Conservation (phyloP, 2,888 invertebrate genomes). For the Apantesis nais region DNA sequence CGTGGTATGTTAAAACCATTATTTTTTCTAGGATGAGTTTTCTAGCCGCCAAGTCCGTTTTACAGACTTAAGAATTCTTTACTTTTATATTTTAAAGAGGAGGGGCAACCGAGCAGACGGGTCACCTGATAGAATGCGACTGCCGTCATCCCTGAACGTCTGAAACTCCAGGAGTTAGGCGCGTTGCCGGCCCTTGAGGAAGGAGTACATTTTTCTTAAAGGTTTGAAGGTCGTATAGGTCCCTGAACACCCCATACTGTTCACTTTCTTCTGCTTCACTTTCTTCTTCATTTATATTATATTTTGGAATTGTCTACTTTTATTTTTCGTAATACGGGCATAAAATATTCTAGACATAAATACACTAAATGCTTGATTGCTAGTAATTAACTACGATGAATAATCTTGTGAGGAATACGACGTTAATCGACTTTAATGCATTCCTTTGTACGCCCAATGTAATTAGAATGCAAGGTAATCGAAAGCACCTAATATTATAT, state of each 20-base stretch:
- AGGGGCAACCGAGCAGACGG: no score
- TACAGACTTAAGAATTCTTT: background rate
- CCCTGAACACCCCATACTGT: no score
- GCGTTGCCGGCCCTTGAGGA: no score
- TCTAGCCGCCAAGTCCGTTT: slow-evolving; percentile 1
- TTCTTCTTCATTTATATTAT: background rate
- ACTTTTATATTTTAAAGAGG: no score
- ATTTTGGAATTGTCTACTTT: no score
- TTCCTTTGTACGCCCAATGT: background rate
- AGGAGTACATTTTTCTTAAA: no score
- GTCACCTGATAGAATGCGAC: no score
- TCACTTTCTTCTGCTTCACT: no score
- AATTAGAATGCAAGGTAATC: background rate
- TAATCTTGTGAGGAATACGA: slow-evolving; percentile 2
- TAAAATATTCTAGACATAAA: background rate
- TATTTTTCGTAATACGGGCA: background rate
- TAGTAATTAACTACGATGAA: background rate
- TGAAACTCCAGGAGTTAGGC: no score
- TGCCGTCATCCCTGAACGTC: no score
- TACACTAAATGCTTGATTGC: background rate
- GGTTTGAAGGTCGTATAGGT: no score
- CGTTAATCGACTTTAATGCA: background rate
- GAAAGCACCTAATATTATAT: background rate
- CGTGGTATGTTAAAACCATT: slow-evolving; percentile 17
- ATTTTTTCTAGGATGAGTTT: slow-evolving; percentile 14